A percentile compares a stretch with the other conserved stretches of the same genome.
phyloP scores from a whole-genome alignment of 1,140 invertebrate genomes.

The Thereuonema tuberculata region DNA sequence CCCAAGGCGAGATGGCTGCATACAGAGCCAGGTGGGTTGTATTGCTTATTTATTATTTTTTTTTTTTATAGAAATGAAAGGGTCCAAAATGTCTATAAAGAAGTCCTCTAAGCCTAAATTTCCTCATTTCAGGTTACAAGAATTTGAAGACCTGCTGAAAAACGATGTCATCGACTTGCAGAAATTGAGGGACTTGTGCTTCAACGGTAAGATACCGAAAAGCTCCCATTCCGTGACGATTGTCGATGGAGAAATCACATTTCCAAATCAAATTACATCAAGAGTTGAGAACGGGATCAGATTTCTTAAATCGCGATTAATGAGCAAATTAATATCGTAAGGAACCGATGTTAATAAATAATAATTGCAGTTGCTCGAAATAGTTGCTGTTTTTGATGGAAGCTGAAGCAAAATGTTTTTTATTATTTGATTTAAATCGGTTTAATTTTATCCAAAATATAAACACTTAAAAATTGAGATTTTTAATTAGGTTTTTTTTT shows the following conservation, averaged over 20 bases:
- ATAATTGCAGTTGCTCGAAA: too few relatives aligned
- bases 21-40: background rate
- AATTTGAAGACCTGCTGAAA: conserved; percentile 33
- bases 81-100: background rate
- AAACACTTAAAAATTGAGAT: too few relatives aligned
- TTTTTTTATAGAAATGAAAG: background rate
- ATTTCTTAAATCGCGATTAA: too few relatives aligned
- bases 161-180: conserved; percentile 50
- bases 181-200: conserved; percentile 49
- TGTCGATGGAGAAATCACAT: background rate
- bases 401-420: too few relatives aligned
- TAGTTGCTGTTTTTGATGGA: too few relatives aligned
- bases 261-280: background rate
- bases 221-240: background rate
- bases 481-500: too few relatives aligned
- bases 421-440: too few relatives aligned
- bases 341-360: too few relatives aligned
- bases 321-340: too few relatives aligned
- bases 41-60: background rate
- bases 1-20: background rate
- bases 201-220: conserved; percentile 49
- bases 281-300: too few relatives aligned
- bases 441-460: too few relatives aligned
- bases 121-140: conserved; percentile 18
- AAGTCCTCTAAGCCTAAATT: background rate